phyloP scores from a whole-genome alignment of 2,113 vertebrate genomes.

The Gorsachius goisagi region DNA sequence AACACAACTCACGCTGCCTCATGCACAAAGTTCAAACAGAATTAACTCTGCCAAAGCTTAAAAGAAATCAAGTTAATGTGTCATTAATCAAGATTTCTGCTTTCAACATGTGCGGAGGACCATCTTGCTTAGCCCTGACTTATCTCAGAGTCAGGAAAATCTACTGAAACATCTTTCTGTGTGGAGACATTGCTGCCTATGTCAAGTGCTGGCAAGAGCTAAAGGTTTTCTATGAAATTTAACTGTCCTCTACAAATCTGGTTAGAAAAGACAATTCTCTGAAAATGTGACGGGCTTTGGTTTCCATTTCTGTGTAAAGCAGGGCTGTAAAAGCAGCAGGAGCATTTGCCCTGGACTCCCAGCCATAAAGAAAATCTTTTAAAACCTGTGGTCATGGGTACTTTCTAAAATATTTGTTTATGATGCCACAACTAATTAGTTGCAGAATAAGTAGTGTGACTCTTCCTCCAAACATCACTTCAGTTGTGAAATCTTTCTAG shows the following conservation, averaged over 20 bases:
- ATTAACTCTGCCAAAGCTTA: not conserved
- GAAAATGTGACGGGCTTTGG: not conserved
- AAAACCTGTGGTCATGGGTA: not conserved
- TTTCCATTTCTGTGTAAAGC: not conserved
- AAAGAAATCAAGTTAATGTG: not conserved
- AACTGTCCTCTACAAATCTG: not conserved
- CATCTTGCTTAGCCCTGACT: not conserved
- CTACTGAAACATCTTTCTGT: rapidly evolving
- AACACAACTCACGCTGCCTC: not conserved
- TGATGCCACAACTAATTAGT: not conserved
- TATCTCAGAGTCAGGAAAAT: not conserved
- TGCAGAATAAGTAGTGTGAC: not conserved
- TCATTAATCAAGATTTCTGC: not conserved
- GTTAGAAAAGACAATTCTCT: not conserved
- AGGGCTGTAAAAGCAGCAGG: not conserved
- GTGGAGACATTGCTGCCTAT: not conserved
- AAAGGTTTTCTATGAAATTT: not conserved
- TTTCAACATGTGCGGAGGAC: not conserved
- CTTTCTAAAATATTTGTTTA: not conserved
- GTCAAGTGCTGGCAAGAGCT: not conserved
- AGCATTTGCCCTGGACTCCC: not conserved
- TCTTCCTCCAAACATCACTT: not conserved
- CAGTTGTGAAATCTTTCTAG: not conserved
- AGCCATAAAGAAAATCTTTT: not conserved
- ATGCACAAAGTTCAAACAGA: not conserved